Base-by-base conservation (phyloP, 2,113 vertebrate genomes). In the Xiphias gladius region DNA sequence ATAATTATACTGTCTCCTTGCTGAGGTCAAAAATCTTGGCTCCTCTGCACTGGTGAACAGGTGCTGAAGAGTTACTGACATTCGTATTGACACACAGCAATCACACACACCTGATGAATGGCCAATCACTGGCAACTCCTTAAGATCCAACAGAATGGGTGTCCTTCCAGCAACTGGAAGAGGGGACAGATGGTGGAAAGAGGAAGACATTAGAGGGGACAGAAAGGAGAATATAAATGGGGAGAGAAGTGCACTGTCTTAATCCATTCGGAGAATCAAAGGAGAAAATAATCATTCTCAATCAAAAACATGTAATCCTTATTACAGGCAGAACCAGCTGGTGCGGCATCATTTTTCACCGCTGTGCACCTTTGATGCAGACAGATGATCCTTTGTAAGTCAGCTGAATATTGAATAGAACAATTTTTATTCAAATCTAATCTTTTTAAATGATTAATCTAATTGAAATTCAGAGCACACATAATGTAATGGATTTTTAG, bases 391-490 rank as follows among this genome's bases (percentile, higher is more conserved):
- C 43, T 85, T 79, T 81, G 20, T 57, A 65, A 85, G 59, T 71
- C 67, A 70, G 58, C 68, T 73, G 62, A 90, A 83, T 85, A 63
- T 50, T 35, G 35, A 87, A 84, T 46, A 28, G 65, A 59, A 39
- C 7, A 67, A 22, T n/a, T 64, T 70, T 69, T 55, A 79, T 86
- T 81, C 10, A 73, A 73, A 80, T 87, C n/a, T 43, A 82, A 83
- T 85, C 82, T 81, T 71, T 88, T 84, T 59, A 76, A 86, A 85
- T 66, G 50, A 84, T 85, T 73, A 70, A 24, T 57, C 22, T 65
- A 72, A 89, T 86, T 87, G 58, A 79, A 75, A 87, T 89, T 81
- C 76, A 81, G 80, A 88, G 70, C 85, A 63, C 70, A 82, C n/a
- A 17, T 5, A 3, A 67, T 10, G 19, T 73, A 86, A 79, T 86